Evolutionary conservation across 1,140 invertebrate genomes (phyloP).

Genomic region (Campoletis sonorensis): DNA sequence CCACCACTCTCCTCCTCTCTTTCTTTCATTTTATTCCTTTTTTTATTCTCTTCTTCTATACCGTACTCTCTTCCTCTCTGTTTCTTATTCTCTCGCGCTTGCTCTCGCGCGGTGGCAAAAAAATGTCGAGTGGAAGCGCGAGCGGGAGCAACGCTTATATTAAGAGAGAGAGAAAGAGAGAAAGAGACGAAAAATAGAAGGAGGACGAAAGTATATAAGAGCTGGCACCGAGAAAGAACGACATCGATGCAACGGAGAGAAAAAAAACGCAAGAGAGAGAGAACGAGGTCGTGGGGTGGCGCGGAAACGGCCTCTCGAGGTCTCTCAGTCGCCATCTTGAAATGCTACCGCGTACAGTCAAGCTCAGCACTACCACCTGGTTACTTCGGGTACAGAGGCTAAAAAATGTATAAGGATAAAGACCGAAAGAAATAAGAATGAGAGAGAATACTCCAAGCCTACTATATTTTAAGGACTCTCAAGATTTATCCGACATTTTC

Average conservation of each 20-base stretch:
- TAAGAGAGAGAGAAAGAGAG: not conserved
- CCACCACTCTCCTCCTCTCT: not conserved
- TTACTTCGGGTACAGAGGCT: constrained; percentile 34
- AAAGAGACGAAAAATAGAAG: not conserved
- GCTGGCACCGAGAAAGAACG: constrained; percentile 22
- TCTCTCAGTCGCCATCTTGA: constrained; percentile 68
- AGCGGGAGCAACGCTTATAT: constrained; percentile 13
- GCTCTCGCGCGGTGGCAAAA: constrained; percentile 59
- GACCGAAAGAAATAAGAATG: not conserved
- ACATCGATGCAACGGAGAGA: constrained; percentile 33
- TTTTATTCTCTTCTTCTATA: constrained; percentile 60
- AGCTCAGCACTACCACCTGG: constrained; percentile 63
- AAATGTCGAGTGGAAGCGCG: constrained; percentile 50
- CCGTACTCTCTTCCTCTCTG: constrained; percentile 50
- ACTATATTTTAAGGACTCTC: not conserved
- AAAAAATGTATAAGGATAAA: constrained; percentile 30
- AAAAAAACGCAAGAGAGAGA: constrained; percentile 44
- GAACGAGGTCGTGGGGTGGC: constrained; percentile 60
- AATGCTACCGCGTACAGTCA: constrained; percentile 64
- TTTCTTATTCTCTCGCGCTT: constrained; percentile 8
- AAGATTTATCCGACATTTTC: constrained; percentile 1
- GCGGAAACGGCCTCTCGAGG: constrained; percentile 67
- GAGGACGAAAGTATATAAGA: constrained; percentile 30
- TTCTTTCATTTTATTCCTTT: not conserved
- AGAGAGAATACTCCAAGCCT: not conserved